Base-by-base conservation (phyloP, 64 coral and sea anemone genomes). In the Astreopora myriophthalma region DNA sequence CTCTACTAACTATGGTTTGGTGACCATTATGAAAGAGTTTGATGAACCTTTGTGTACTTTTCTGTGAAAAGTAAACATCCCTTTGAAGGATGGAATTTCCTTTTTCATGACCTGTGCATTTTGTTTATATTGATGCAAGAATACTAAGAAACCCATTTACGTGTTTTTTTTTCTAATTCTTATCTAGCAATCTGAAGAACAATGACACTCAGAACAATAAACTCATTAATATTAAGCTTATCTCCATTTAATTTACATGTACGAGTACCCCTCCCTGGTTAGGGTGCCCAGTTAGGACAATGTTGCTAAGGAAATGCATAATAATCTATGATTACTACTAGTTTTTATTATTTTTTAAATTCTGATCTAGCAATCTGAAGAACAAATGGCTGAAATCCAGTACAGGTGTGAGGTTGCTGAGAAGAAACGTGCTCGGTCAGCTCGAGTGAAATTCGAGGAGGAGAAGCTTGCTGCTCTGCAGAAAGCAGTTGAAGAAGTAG, bases 341-440 rank as follows among this genome's bases (percentile, higher is more conserved):
- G 12, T 58, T 48, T 61, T 48, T n/a, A 22, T 68, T 32, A 34
- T 32, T 69, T 32, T 70, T 82, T 32, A 52, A 71, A 48, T 55
- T 31, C 6, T 67, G 16, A 87, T 76, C 44, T 37, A 98, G 96
- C 87, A 52, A 83, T 87, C 96, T 66, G 96, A 93, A 23, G 81
- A 98, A 52, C 71, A 95, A 87, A 95, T 95, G 83, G 96, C 94
- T 77, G 90, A 93, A 79, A 95, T 98, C 34, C 86, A 76, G 57
- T 98, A 95, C 51, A 91, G 96, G 20, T 98, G 94, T 73, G 87
- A 98, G 27, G 88, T 98, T 30, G 96, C 96, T 25, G 96, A 98
- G 75, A 98, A 98, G 34, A 98, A 98, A 80, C 91, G 96, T 40
- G 65, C 86, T n/a, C 79, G 96, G 66, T 86, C 85, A 24, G 86